phyloP scores from a whole-genome alignment of 1,140 invertebrate genomes.

The Panagrolaimus sp. region DNA sequence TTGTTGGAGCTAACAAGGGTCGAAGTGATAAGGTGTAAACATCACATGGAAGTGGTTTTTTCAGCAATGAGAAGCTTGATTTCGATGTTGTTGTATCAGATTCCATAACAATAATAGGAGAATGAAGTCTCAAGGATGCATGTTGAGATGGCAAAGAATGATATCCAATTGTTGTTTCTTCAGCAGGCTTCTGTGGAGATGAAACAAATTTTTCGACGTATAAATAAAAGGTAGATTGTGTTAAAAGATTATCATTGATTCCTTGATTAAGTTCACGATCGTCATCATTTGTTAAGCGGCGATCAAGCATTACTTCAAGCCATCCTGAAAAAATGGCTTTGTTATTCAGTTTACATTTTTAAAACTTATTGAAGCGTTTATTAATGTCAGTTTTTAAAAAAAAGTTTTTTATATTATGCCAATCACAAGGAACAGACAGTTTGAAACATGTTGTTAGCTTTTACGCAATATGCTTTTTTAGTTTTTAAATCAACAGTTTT shows the following conservation, averaged over 20 bases:
- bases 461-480: too few species aligned
- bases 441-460: too few species aligned
- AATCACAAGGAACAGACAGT: too few species aligned
- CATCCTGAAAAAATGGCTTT: too few species aligned
- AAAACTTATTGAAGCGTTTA: too few species aligned
- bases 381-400: too few species aligned
- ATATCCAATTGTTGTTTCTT: background rate
- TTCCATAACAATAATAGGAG: slow-evolving; percentile 1
- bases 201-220: background rate
- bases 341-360: too few species aligned
- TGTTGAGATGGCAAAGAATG: background rate
- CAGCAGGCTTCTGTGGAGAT: background rate
- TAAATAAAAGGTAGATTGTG: slow-evolving; percentile 2
- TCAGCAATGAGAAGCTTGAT: background rate
- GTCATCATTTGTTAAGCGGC: too few species aligned
- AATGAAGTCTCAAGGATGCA: background rate
- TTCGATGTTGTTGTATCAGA: background rate
- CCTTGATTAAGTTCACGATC: slow-evolving; percentile 82
- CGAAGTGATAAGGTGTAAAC: background rate
- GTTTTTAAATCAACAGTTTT: too few species aligned
- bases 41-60: slow-evolving; percentile 6
- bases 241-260: slow-evolving; percentile 7
- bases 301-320: too few species aligned
- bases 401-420: too few species aligned
- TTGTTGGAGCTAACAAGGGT: background rate